Conservation (phyloP, 1,140 invertebrate genomes). For the Bradysia coprophila region DNA sequence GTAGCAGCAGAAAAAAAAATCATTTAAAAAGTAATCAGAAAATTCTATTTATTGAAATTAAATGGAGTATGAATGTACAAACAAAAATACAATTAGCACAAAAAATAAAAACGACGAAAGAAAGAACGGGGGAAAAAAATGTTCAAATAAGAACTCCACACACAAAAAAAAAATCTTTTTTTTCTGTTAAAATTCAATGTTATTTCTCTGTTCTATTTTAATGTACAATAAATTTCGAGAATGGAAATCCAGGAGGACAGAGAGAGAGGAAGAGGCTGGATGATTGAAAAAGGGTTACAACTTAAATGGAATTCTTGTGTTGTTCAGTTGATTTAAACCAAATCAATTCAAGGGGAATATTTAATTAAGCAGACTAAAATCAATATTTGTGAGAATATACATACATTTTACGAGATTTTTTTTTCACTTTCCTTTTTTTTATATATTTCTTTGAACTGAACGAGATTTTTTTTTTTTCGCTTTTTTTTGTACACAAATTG, state of each 20-base stretch:
- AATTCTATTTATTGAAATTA: background rate
- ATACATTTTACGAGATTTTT: background rate
- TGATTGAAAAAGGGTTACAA: slow-evolving; percentile 1
- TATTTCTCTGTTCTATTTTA: no score
- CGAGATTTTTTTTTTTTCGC: background rate
- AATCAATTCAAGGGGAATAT: background rate
- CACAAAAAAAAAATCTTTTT: background rate
- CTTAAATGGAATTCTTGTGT: slow-evolving; percentile 1
- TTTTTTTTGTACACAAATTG: background rate
- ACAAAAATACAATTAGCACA: background rate
- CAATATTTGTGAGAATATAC: background rate
- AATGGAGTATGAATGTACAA: background rate
- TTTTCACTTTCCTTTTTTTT: no score
- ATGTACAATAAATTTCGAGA: no score
- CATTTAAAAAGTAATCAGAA: no score
- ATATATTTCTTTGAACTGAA: background rate
- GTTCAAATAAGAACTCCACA: no score
- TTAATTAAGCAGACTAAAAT: background rate
- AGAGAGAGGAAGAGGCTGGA: background rate
- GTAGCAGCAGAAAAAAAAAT: no score
- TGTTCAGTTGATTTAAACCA: slow-evolving; percentile 1
- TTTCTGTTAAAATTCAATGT: background rate
- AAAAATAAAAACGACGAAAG: background rate
- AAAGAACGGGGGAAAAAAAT: no score
- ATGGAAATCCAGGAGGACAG: background rate